Evolutionary conservation across 2,113 vertebrate species (phyloP).

Genomic region (Cyphomyrus plagiostoma): DNA sequence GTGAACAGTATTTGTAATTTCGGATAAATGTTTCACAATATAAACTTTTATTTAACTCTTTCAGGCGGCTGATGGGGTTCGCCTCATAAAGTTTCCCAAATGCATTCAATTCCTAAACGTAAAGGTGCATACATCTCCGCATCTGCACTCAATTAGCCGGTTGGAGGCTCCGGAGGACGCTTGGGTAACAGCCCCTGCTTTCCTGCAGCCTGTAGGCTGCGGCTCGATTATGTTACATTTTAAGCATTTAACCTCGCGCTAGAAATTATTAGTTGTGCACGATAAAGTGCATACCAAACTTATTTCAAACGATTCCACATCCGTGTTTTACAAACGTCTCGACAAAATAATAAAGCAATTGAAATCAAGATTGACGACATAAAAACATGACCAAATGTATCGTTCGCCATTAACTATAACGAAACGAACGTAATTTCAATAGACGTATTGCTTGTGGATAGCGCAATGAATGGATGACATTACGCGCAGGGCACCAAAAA

Average conservation of each 20-base stretch:
- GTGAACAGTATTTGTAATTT: not conserved
- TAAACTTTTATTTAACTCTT: slow-evolving; percentile 32
- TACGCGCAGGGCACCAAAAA: not conserved
- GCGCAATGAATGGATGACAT: not conserved
- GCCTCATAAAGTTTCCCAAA: slow-evolving; percentile 63
- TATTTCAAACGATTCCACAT: slow-evolving; percentile 28
- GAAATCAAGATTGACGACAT: not conserved
- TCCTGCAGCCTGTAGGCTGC: slow-evolving; percentile 56
- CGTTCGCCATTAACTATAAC: not conserved
- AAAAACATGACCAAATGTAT: not conserved
- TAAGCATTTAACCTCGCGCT: slow-evolving; percentile 54
- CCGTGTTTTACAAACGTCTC: not conserved
- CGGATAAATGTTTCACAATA: not conserved
- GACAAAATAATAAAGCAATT: not conserved
- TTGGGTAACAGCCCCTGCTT: slow-evolving; percentile 62
- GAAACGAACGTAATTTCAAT: not conserved
- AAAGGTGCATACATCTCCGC: slow-evolving; percentile 54
- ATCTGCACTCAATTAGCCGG: slow-evolving; percentile 69
- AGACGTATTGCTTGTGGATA: not conserved
- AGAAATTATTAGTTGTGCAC: slow-evolving; percentile 51
- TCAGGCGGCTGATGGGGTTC: slow-evolving; percentile 45
- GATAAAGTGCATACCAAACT: slow-evolving; percentile 42
- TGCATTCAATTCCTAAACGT: slow-evolving; percentile 61
- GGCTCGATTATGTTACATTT: slow-evolving; percentile 66
- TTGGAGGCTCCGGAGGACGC: slow-evolving; percentile 51